Evolutionary conservation across 2,113 vertebrate genomes (phyloP).

Genomic region (Orycteropus afer): DNA sequence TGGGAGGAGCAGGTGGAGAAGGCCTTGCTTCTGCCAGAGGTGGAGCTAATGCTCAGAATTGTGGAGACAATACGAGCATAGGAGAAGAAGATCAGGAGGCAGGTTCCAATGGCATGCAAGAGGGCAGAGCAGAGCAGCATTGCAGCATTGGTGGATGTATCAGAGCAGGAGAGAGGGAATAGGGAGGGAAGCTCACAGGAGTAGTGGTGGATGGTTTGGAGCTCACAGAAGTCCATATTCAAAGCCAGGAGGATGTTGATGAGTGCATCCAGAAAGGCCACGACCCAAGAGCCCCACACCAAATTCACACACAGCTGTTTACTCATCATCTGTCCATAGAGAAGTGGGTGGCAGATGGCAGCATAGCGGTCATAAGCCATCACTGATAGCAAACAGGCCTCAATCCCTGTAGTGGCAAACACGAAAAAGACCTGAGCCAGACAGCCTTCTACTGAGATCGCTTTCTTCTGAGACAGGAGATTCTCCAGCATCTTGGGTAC

Average conservation of each 20-base stretch:
- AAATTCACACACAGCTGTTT: not conserved
- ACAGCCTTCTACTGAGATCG: not conserved
- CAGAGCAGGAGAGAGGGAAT: not conserved
- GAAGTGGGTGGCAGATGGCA: not conserved
- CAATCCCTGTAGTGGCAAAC: not conserved
- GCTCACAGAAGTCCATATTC: not conserved
- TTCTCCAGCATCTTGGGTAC: not conserved
- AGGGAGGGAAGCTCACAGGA: not conserved
- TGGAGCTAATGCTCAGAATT: not conserved
- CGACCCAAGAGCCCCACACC: not conserved
- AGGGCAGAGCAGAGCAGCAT: not conserved
- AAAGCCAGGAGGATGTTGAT: not conserved
- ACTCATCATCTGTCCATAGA: not conserved
- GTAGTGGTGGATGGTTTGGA: not conserved
- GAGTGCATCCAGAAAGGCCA: not conserved
- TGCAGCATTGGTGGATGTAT: not conserved
- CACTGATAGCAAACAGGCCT: not conserved
- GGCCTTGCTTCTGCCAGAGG: not conserved
- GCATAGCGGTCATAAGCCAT: not conserved
- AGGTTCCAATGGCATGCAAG: not conserved
- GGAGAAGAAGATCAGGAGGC: not conserved
- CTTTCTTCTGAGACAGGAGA: not conserved
- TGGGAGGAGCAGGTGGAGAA: not conserved
- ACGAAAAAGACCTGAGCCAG: not conserved
- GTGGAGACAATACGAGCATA: not conserved